Evolutionary conservation across 2,888 invertebrate genomes (phyloP).

Genomic region (Gonocerus acuteangulatus): DNA sequence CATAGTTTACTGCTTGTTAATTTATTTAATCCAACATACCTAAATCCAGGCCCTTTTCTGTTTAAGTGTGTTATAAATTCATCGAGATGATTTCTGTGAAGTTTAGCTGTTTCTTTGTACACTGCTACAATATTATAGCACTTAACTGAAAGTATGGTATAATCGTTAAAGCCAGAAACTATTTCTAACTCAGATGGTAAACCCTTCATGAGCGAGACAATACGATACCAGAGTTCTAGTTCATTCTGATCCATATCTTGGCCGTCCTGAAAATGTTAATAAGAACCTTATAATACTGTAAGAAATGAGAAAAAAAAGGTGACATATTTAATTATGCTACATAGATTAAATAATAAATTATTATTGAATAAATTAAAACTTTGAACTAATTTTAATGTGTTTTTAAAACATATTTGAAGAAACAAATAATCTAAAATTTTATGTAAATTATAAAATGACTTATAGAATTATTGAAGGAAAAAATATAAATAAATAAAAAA

Average conservation of each 20-base stretch:
- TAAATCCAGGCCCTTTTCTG: neutral
- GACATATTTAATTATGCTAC: neutral
- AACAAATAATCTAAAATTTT: no score
- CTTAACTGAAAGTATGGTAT: neutral
- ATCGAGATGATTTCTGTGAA: slow-evolving; percentile 3
- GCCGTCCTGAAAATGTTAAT: slow-evolving; percentile 7
- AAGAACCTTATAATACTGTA: no score
- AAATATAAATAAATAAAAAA: no score
- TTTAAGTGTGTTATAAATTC: neutral
- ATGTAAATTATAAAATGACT: no score
- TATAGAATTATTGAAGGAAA: no score
- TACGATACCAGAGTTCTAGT: slow-evolving; percentile 7
- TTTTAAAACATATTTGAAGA: no score
- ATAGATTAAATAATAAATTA: neutral
- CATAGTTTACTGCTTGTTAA: no score
- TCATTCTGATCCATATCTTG: slow-evolving; percentile 5
- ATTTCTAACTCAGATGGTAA: slow-evolving; percentile 3
- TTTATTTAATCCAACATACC: no score
- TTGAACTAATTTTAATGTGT: no score
- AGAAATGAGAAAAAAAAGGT: no score
- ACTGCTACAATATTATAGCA: slow-evolving; percentile 4
- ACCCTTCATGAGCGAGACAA: neutral
- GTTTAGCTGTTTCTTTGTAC: slow-evolving; percentile 8
- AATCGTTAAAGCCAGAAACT: slow-evolving; percentile 11
- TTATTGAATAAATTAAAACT: no score